Conservation (phyloP, 2,113 vertebrate genomes). For the Mus pahari region DNA sequence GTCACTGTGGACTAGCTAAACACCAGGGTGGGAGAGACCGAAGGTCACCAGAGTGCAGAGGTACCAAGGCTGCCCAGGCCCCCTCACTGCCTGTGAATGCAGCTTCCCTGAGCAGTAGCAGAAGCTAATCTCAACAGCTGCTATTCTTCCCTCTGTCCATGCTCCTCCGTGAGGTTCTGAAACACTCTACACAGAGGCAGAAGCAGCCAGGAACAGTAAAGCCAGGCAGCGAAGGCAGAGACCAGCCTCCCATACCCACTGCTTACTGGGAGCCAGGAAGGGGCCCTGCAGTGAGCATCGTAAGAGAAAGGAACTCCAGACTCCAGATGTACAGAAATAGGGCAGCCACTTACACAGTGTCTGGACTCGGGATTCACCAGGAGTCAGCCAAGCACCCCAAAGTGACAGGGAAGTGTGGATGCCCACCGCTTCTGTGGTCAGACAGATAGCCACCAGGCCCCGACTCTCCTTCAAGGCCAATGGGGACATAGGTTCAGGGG, state of each 20-base stretch:
- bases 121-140: not conserved
- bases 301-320: not conserved
- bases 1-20: no score
- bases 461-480: not conserved
- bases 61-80: not conserved
- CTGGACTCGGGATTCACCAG: not conserved
- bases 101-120: accelerated
- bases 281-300: not conserved
- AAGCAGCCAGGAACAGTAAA: not conserved
- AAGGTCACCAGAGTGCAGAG: not conserved
- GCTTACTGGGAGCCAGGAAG: not conserved
- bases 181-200: not conserved
- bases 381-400: not conserved
- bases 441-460: not conserved
- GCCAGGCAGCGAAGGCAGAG: not conserved
- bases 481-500: no score
- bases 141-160: accelerated
- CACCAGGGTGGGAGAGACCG: no score
- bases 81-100: not conserved
- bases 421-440: not conserved
- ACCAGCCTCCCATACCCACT: not conserved
- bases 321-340: not conserved
- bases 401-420: not conserved
- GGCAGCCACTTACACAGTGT: no score
- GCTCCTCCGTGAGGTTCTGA: not conserved